Base-by-base conservation (phyloP, 2,888 invertebrate genomes). In the Oasisia sp. region DNA sequence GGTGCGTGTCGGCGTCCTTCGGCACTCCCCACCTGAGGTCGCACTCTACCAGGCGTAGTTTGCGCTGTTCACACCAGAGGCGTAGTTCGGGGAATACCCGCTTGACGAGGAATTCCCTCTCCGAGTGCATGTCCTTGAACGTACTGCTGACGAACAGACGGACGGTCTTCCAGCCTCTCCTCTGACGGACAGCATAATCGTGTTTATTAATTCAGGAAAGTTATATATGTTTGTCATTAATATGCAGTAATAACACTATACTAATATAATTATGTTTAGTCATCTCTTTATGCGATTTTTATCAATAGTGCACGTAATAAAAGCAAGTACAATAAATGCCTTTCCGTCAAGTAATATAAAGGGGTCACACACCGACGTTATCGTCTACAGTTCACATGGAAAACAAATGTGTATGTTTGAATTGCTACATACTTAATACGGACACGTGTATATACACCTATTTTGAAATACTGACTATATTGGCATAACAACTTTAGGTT, bases 21-120 rank as follows among this genome's bases (percentile, higher is more conserved):
- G 96, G 96, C 27, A 96, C 95, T 11, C 96, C 96, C 96, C 96
- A 96, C 32, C 96, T 93, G 74, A 96, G 93, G 93, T 96, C 96
- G 94, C 96, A 96, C 92, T 96, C 96, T 27, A 96, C 93, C 32
- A 96, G 93, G 89, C 94, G 94, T 58, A 96, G 93, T 92, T 94
- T 94, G 74, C 95, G 91, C 9, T 94, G 94, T 45, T 94, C 94
- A 93, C 96, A 96, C 93, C 93, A 93, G 44, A 93, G 92, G 27
- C 92, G 38, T 89, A 94, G 90, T 50, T 92, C 92, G 27, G 93
- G 93, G 74, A 93, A 94, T 32, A 93, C 92, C 92, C 93, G 58
- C 94, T 96, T 96, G 11, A 96, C 95, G 9, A 96, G 94, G 56
- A 95, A 94, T 93, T 96, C 96, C 92, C 96, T 94, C 92, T 96